phyloP scores from a whole-genome alignment of 2,113 vertebrate species.

The rat (Rattus norvegicus) region GRCr8 NC_086022.1:17374501-17375000 shows the following conservation, averaged over 20 bases:
- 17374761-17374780: conserved; percentile 42
- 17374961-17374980: conserved; percentile 60
- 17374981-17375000: conserved; percentile 22
- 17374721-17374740: not conserved
- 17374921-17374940: conserved; percentile 66
- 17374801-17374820: conserved; percentile 45
- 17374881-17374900: not conserved
- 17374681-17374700: not conserved
- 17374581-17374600: conserved; percentile 1
- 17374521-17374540: not conserved
- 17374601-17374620: not conserved
- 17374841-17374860: not conserved
- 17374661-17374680: not conserved
- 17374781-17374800: not conserved
- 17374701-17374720: conserved; percentile 1
- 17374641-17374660: not conserved
- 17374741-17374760: not conserved
- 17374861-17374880: conserved; percentile 30
- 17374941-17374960: conserved; percentile 67
- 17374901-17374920: conserved; percentile 12
- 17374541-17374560: not conserved
- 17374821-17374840: conserved; percentile 50
- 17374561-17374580: not conserved
- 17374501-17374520: not conserved
- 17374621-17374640: not conserved